Conservation (phyloP, 1,140 invertebrate species). For the Aphidius ervi region DNA sequence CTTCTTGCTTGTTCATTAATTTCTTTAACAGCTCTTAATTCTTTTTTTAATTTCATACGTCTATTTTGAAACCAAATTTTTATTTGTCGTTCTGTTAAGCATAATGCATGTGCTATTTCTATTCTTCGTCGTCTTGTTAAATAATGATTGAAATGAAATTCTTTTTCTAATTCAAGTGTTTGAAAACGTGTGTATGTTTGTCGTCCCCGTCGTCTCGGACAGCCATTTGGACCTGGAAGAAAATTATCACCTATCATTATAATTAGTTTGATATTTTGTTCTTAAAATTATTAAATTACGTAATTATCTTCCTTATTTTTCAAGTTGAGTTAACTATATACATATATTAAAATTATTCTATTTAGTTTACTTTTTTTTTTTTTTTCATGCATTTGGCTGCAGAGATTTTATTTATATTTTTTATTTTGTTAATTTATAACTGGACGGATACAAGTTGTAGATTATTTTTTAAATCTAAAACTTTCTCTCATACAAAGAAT, state of each 20-base stretch:
- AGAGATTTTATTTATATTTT: background rate
- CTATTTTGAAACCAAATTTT: slow-evolving; percentile 98
- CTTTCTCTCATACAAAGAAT: slow-evolving; percentile 41
- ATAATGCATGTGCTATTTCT: slow-evolving; percentile 94
- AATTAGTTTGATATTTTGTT: too few relatives aligned
- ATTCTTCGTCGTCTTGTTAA: slow-evolving; percentile 91
- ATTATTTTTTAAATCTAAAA: slow-evolving; percentile 2
- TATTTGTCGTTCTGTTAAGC: slow-evolving; percentile 93
- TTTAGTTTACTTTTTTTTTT: background rate
- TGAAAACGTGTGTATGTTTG: slow-evolving; percentile 97
- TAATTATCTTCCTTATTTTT: slow-evolving; percentile 18
- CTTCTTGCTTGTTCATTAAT: slow-evolving; percentile 90
- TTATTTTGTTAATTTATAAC: background rate
- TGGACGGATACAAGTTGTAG: background rate
- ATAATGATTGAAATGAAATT: slow-evolving; percentile 98
- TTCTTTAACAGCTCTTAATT: slow-evolving; percentile 86
- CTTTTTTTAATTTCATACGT: slow-evolving; percentile 97
- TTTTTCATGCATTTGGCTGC: too few relatives aligned
- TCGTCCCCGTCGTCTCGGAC: slow-evolving; percentile 85
- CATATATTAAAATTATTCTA: too few relatives aligned
- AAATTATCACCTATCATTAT: slow-evolving; percentile 31
- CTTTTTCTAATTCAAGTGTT: slow-evolving; percentile 92
- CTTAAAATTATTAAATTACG: background rate
- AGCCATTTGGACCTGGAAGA: slow-evolving; percentile 90
- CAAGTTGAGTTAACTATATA: background rate